These are phyloP conservation scores for Speoplatyrhinus poulsoni DNA, from an alignment of 2,113 vertebrate species.

Conservation along the genomic window DNA sequence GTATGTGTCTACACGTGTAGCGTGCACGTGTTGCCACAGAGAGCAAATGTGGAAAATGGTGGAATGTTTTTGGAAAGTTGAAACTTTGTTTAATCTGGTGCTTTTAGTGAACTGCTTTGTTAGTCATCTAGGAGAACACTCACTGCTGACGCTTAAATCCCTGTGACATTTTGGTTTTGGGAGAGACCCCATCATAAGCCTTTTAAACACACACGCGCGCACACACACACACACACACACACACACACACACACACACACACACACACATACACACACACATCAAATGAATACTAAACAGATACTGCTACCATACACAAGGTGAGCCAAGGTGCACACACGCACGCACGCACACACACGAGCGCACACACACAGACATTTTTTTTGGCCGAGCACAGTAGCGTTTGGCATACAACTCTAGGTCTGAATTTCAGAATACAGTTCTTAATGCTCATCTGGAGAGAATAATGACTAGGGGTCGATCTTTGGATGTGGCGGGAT, in stretches of 20 bases:
- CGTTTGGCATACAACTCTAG: slow-evolving; percentile 44
- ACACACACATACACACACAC: not conserved
- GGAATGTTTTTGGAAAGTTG: slow-evolving; percentile 56
- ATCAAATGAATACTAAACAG: slow-evolving; percentile 57
- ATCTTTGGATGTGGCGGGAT: no score
- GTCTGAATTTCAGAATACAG: slow-evolving; percentile 22
- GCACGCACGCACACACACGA: slow-evolving; percentile 55
- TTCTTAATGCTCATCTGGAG: slow-evolving; percentile 52
- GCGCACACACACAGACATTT: slow-evolving; percentile 56
- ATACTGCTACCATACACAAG: slow-evolving; percentile 50
- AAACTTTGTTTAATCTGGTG: slow-evolving; percentile 66
- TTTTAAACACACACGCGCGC: slow-evolving; percentile 33
- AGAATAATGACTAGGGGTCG: slow-evolving; percentile 16
- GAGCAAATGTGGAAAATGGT: slow-evolving; percentile 46
- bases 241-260: not conserved
- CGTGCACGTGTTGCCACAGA: slow-evolving; percentile 51
- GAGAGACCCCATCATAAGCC: slow-evolving; percentile 56
- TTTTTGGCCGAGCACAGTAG: slow-evolving; percentile 54
- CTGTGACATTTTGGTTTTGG: slow-evolving; percentile 67
- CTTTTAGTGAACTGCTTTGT: slow-evolving; percentile 63
- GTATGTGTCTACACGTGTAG: slow-evolving; percentile 27
- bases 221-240: slow-evolving; percentile 6
- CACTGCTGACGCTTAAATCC: slow-evolving; percentile 62
- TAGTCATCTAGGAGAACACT: slow-evolving; percentile 61
- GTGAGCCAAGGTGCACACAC: slow-evolving; percentile 67